Conservation (phyloP, 2,797 vertebrate species). For the Dromococcyx pavoninus region DNA sequence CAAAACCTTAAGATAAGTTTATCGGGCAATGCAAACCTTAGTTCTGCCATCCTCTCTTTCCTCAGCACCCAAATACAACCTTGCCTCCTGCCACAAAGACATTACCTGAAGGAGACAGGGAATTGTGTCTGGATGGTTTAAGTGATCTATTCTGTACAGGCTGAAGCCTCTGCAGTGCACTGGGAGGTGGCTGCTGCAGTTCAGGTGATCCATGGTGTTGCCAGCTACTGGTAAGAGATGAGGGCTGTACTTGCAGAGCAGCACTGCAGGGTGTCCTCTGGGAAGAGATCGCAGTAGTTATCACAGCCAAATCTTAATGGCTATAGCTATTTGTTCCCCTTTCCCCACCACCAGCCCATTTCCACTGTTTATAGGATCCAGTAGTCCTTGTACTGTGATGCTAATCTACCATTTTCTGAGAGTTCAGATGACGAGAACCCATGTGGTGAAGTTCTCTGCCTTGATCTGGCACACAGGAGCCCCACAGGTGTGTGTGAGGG, state of each 20-base stretch:
- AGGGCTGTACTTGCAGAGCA: constrained; percentile 25
- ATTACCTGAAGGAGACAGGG: constrained; percentile 76
- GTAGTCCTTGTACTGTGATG: not conserved
- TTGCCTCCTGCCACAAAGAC: not conserved
- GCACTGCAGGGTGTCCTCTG: constrained; percentile 11
- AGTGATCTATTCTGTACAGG: not conserved
- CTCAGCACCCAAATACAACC: not conserved
- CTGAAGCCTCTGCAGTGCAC: constrained; percentile 1
- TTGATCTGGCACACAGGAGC: not conserved
- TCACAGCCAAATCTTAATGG: constrained; percentile 18
- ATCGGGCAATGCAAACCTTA: not conserved
- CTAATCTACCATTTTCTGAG: not conserved
- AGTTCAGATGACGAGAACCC: not conserved
- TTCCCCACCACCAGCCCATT: not conserved
- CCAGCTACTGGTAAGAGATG: not conserved
- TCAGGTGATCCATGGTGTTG: not conserved
- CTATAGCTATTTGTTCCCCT: not conserved
- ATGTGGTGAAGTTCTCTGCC: not conserved
- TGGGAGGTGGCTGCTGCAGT: not conserved
- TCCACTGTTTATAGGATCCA: not conserved
- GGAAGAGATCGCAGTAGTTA: constrained; percentile 51
- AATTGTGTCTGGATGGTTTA: constrained; percentile 47
- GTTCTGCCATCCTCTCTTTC: not conserved
- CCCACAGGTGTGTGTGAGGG: no score
- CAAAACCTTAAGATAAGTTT: not conserved